These are phyloP conservation scores for Troilus luridus DNA, from an alignment of 2,888 invertebrate species.

Conservation along the genomic window DNA sequence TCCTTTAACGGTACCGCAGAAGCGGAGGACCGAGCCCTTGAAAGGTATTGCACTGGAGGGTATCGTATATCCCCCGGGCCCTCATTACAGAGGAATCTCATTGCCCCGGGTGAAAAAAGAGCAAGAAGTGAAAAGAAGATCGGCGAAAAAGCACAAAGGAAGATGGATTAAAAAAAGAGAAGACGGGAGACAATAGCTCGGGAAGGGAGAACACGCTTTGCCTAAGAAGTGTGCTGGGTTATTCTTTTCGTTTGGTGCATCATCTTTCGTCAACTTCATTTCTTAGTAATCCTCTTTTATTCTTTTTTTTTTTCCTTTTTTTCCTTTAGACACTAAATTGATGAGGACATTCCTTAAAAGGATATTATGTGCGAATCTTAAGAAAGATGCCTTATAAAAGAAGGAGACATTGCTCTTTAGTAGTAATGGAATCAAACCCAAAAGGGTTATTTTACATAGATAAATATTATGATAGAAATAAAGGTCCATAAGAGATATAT, in stretches of 20 bases:
- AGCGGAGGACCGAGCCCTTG: background rate
- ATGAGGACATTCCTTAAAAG: background rate
- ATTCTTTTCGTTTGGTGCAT: background rate
- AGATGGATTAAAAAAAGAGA: background rate
- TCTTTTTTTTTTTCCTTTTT: background rate
- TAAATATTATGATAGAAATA: too few species aligned
- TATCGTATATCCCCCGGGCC: background rate
- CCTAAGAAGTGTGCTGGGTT: background rate
- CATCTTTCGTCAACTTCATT: background rate
- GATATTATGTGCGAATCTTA: background rate
- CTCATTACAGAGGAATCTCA: slow-evolving; percentile 21
- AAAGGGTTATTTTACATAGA: too few species aligned
- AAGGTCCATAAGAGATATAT: too few species aligned
- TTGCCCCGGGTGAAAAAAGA: background rate
- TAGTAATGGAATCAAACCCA: too few species aligned
- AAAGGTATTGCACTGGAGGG: slow-evolving; percentile 7
- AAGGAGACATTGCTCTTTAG: too few species aligned
- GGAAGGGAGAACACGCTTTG: background rate
- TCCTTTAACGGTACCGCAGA: background rate
- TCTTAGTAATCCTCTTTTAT: background rate
- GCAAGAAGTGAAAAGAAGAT: slow-evolving; percentile 14
- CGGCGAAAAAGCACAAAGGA: slow-evolving; percentile 16
- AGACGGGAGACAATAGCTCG: background rate
- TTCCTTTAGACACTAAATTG: background rate
- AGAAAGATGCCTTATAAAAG: too few species aligned